phyloP scores from a whole-genome alignment of 2,113 vertebrate species.

The Alectura lathami region DNA sequence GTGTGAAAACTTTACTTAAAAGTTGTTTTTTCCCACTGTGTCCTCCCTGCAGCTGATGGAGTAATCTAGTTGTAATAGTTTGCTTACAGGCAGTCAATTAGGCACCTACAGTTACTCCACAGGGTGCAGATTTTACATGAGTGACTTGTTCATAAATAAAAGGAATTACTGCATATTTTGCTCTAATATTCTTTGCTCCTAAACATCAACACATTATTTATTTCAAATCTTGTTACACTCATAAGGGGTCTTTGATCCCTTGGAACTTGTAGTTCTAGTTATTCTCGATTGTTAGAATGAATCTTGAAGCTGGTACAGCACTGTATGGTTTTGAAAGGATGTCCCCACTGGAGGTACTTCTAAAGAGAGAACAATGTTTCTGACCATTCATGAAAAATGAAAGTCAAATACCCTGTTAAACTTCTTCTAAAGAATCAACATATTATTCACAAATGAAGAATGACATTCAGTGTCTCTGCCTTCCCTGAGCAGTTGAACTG shows the following conservation, averaged over 20 bases:
- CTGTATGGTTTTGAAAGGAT: not conserved
- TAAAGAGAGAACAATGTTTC: not conserved
- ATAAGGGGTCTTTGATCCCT: not conserved
- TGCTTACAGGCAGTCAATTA: slow-evolving; percentile 75
- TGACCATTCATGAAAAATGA: not conserved
- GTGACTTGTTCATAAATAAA: slow-evolving; percentile 69
- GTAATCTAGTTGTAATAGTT: slow-evolving; percentile 63
- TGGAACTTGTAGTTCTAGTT: not conserved
- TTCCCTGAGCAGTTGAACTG: not conserved
- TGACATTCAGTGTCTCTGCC: not conserved
- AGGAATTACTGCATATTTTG: slow-evolving; percentile 34
- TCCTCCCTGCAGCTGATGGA: slow-evolving; percentile 48
- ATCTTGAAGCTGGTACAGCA: not conserved
- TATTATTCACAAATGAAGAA: not conserved
- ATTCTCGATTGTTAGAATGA: not conserved
- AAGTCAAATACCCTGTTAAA: not conserved
- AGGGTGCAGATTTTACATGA: slow-evolving; percentile 67
- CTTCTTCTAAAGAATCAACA: not conserved
- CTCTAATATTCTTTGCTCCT: not conserved
- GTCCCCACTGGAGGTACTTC: not conserved
- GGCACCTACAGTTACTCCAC: slow-evolving; percentile 70
- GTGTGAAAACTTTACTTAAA: slow-evolving; percentile 72
- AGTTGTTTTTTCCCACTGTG: slow-evolving; percentile 53
- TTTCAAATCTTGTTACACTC: not conserved
- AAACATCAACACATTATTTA: not conserved